A percentile compares a stretch with the other conserved stretches of the same genome.
Evolutionary conservation across 2,888 invertebrate species (phyloP).

Genomic region (Tachina grossa): DNA sequence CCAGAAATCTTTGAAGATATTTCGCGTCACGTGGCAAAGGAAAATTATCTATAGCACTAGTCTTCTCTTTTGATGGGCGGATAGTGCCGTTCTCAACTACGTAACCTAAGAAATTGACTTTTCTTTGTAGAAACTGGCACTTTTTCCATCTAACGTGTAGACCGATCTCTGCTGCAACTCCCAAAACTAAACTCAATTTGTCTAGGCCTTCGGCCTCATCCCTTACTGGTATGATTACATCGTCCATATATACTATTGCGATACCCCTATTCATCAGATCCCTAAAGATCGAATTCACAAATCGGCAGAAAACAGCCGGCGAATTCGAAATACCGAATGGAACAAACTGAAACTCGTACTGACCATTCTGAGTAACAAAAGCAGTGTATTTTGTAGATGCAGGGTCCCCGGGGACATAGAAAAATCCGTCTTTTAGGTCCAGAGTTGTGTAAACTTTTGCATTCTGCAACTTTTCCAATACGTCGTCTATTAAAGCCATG

Average conservation of each 20-base stretch:
- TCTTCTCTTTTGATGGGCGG: neutral
- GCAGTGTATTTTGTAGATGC: neutral
- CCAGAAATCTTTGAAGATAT: neutral
- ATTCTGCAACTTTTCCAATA: neutral
- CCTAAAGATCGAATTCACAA: neutral
- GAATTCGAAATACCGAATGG: neutral
- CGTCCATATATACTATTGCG: neutral
- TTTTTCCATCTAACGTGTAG: neutral
- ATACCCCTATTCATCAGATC: neutral
- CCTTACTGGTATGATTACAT: neutral
- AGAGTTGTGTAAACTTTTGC: neutral
- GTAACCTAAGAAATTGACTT: neutral
- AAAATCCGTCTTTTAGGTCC: neutral
- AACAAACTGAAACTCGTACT: neutral
- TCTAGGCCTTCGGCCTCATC: neutral
- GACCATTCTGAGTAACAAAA: neutral
- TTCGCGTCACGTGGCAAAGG: neutral
- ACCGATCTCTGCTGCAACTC: neutral
- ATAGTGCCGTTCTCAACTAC: neutral
- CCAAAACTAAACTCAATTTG: neutral
- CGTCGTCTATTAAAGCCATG: neutral
- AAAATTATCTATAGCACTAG: neutral
- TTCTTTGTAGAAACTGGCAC: neutral
- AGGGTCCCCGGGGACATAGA: neutral
- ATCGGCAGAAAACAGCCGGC: no score